A percentile compares a stretch with the other conserved stretches of the same genome.
These are phyloP conservation scores for Scrobipalpa costella DNA, from an alignment of 2,888 invertebrate species.

Conservation along the genomic window DNA sequence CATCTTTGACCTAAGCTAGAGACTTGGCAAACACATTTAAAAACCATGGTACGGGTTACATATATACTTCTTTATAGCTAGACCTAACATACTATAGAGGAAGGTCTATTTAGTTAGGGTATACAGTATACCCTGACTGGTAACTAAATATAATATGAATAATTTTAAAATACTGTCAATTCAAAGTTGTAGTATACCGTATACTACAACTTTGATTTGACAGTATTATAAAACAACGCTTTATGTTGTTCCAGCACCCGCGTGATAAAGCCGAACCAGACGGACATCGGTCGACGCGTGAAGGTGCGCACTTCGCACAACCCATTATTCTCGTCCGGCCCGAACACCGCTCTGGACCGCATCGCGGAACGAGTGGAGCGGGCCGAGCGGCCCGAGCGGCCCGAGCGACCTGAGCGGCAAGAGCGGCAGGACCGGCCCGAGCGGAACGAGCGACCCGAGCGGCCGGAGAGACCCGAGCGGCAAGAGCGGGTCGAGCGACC, in stretches of 20 bases:
- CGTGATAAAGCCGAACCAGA: conserved; percentile 95
- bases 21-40: no score
- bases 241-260: conserved; percentile 86
- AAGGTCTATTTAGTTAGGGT: no score
- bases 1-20: no score
- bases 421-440: conserved; percentile 54
- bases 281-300: conserved; percentile 93
- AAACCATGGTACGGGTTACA: no score
- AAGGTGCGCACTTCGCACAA: conserved; percentile 83
- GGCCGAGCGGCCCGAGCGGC: conserved; percentile 53
- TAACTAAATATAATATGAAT: no score
- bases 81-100: no score
- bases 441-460: conserved; percentile 53
- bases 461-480: conserved; percentile 52
- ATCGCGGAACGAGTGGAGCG: conserved; percentile 53
- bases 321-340: conserved; percentile 61
- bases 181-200: background rate
- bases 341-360: conserved; percentile 50
- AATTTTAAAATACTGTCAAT: no score
- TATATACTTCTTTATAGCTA: no score
- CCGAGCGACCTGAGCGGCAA: conserved; percentile 53
- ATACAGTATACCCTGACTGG: no score
- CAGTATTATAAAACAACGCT: no score
- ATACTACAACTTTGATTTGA: background rate
- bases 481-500: conserved; percentile 46